Evolutionary conservation across 1,140 invertebrate genomes (phyloP).

Genomic region (Antheraea pernyi): DNA sequence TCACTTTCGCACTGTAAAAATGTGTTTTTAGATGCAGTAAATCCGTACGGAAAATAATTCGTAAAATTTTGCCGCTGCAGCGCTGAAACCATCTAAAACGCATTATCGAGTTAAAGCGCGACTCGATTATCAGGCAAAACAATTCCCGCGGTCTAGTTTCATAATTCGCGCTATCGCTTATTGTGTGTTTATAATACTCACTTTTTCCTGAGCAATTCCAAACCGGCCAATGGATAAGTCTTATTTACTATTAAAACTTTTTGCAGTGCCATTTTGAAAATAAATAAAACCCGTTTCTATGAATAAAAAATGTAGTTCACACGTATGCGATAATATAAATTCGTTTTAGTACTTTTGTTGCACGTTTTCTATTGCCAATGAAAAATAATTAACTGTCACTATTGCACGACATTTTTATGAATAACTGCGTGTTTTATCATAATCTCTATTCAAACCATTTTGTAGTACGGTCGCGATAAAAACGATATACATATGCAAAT

Average conservation of each 20-base stretch:
- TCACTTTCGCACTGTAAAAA: too few relatives aligned
- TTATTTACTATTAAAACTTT: conserved; percentile 56
- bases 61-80: too few relatives aligned
- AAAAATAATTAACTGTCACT: background rate
- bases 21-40: too few relatives aligned
- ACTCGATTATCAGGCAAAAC: background rate
- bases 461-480: background rate
- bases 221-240: conserved; percentile 43
- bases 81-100: too few relatives aligned
- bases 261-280: conserved; percentile 29
- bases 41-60: too few relatives aligned
- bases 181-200: conserved; percentile 33
- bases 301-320: background rate
- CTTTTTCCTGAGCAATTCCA: conserved; percentile 51
- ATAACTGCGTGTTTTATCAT: background rate
- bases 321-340: background rate
- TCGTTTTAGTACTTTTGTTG: background rate
- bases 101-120: too few relatives aligned
- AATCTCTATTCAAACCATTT: background rate
- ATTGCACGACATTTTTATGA: background rate
- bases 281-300: background rate
- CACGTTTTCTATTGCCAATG: background rate
- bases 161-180: background rate
- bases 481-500: background rate
- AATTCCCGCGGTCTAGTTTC: background rate